phyloP scores from a whole-genome alignment of 2,113 vertebrate genomes.

The Oenanthe oenanthe region DNA sequence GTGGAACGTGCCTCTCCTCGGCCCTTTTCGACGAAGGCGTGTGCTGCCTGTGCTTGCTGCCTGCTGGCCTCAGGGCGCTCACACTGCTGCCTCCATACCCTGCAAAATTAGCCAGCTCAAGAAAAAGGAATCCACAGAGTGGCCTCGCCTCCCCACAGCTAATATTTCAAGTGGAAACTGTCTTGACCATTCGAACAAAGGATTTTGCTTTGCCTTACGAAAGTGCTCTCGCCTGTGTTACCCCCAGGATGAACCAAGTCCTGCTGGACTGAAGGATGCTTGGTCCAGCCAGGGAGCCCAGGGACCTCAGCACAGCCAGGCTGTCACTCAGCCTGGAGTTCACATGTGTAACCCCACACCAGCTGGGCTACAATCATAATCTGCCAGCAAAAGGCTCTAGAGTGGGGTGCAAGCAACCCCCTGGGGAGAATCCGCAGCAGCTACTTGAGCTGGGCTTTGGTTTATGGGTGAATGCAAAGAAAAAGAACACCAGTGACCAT shows the following conservation, averaged over 20 bases:
- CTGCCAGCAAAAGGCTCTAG: not conserved
- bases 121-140: conserved; percentile 64
- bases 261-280: not conserved
- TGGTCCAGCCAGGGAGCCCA: not conserved
- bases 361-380: not conserved
- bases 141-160: not conserved
- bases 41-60: conserved; percentile 77
- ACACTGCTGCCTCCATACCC: conserved; percentile 78
- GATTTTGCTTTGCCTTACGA: not conserved
- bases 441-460: not conserved
- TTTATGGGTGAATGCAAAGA: not conserved
- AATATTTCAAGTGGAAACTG: conserved; percentile 52
- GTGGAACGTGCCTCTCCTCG: conserved; percentile 74
- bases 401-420: accelerated
- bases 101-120: conserved; percentile 76
- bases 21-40: conserved; percentile 76
- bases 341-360: accelerated
- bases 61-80: conserved; percentile 76
- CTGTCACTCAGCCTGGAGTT: not conserved
- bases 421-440: not conserved
- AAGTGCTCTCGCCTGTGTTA: accelerated
- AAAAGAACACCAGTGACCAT: not conserved
- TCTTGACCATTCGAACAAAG: not conserved
- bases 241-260: accelerated
- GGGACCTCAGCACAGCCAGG: not conserved